phyloP scores from a whole-genome alignment of 2,797 vertebrate species.

The Acridotheres tristis region DNA sequence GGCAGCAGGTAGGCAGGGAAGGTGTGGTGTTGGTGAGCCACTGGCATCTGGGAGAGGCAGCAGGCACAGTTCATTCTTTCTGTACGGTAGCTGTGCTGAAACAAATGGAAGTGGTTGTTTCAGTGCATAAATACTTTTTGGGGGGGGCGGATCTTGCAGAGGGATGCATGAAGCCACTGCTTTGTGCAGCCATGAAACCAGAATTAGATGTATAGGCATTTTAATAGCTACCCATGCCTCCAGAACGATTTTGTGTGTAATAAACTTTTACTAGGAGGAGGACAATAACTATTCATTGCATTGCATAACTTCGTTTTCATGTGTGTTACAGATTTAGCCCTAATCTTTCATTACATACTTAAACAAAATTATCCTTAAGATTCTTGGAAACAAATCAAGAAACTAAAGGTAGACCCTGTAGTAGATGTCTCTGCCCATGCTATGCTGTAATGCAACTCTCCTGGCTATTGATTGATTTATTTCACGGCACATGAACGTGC shows the following conservation, averaged over 20 bases:
- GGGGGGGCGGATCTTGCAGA: neutral
- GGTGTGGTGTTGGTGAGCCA: neutral
- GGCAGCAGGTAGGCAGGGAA: neutral
- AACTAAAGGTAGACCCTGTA: neutral
- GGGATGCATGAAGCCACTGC: neutral
- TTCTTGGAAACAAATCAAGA: slow-evolving; percentile 23
- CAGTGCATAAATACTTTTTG: neutral
- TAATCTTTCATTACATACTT: slow-evolving; percentile 40
- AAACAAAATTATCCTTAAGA: slow-evolving; percentile 26
- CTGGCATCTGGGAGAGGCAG: neutral
- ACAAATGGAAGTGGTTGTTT: neutral
- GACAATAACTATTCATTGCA: slow-evolving; percentile 19
- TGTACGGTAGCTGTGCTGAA: neutral
- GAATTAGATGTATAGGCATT: neutral
- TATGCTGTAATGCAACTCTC: neutral
- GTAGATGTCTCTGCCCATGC: neutral
- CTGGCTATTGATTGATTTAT: slow-evolving; percentile 53
- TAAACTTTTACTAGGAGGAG: slow-evolving; percentile 26
- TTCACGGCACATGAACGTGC: slow-evolving; percentile 32
- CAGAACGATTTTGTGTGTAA: neutral
- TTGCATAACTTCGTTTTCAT: slow-evolving; percentile 38
- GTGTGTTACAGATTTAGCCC: slow-evolving; percentile 2
- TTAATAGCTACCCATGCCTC: neutral
- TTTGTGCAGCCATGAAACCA: slow-evolving; percentile 19
- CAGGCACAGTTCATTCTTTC: neutral